Evolutionary conservation across 2,113 vertebrate genomes (phyloP).

Genomic region (Pholis gunnellus): DNA sequence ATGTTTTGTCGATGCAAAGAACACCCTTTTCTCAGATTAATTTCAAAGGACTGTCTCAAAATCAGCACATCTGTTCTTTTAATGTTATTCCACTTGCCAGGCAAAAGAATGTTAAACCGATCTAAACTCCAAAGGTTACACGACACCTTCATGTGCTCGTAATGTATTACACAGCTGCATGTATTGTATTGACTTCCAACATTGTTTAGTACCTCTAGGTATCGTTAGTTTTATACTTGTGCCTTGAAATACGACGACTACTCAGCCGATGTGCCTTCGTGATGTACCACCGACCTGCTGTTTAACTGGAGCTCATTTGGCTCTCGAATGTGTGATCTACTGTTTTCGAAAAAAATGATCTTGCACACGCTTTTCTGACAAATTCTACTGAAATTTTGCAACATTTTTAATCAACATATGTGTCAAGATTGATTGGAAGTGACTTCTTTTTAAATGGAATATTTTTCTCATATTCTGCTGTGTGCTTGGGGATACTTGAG

Average conservation of each 20-base stretch:
- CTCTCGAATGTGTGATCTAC: constrained; percentile 10
- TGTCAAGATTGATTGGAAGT: constrained; percentile 6
- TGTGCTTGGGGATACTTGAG: constrained; percentile 16
- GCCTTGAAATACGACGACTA: constrained; percentile 42
- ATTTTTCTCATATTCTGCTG: not conserved
- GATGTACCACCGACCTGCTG: not conserved
- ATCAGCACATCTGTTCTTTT: constrained; percentile 6
- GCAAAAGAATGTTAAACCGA: not conserved
- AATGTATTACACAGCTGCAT: constrained; percentile 5
- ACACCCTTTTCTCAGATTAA: not conserved
- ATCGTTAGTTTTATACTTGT: not conserved
- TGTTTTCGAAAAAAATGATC: not conserved
- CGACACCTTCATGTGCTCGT: not conserved
- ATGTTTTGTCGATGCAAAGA: not conserved
- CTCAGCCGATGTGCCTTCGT: constrained; percentile 36
- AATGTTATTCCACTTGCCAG: not conserved
- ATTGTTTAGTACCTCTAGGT: not conserved
- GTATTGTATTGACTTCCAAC: not conserved
- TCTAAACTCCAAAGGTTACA: not conserved
- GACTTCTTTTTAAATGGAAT: not conserved
- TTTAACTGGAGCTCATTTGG: not conserved
- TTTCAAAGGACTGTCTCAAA: constrained; percentile 16
- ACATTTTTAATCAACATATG: constrained; percentile 8
- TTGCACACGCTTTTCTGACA: constrained; percentile 15
- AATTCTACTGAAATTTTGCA: constrained; percentile 7